Evolutionary conservation across 2,888 invertebrate genomes (phyloP).

Genomic region (Hirtodrosophila trivittata): DNA sequence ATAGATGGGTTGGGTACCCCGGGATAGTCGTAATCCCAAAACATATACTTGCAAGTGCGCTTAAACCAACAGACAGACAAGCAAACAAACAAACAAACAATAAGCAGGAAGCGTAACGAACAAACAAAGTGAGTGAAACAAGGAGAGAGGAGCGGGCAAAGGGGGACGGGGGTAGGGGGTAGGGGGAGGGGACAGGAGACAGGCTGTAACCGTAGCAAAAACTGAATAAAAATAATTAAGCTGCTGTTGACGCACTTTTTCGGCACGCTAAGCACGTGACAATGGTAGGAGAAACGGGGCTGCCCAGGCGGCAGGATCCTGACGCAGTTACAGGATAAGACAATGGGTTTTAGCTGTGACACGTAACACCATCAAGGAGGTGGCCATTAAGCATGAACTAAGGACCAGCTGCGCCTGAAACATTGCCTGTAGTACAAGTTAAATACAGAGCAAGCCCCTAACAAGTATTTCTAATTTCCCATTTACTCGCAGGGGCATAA

Average conservation of each 20-base stretch:
- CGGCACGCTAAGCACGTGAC: slow-evolving; percentile 72
- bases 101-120: slow-evolving; percentile 68
- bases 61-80: slow-evolving; percentile 50
- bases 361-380: slow-evolving; percentile 58
- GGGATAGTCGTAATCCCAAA: slow-evolving; percentile 65
- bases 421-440: slow-evolving; percentile 31
- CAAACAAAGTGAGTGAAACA: slow-evolving; percentile 52
- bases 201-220: slow-evolving; percentile 39
- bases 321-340: slow-evolving; percentile 33
- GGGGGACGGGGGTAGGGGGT: background rate
- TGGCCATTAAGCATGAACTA: slow-evolving; percentile 52
- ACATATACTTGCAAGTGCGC: slow-evolving; percentile 74
- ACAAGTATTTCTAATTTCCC: slow-evolving; percentile 47
- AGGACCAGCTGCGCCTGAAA: slow-evolving; percentile 24
- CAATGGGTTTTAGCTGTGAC: slow-evolving; percentile 56
- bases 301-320: no score
- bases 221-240: slow-evolving; percentile 75
- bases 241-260: slow-evolving; percentile 77
- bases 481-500: slow-evolving; percentile 1
- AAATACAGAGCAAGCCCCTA: slow-evolving; percentile 34
- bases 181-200: background rate
- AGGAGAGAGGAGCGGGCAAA: slow-evolving; percentile 1
- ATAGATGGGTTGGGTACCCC: slow-evolving; percentile 2
- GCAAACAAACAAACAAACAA: slow-evolving; percentile 52
- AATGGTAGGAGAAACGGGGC: background rate